phyloP scores from a whole-genome alignment of 1,140 invertebrate genomes.

The Zaprionus taronus region DNA sequence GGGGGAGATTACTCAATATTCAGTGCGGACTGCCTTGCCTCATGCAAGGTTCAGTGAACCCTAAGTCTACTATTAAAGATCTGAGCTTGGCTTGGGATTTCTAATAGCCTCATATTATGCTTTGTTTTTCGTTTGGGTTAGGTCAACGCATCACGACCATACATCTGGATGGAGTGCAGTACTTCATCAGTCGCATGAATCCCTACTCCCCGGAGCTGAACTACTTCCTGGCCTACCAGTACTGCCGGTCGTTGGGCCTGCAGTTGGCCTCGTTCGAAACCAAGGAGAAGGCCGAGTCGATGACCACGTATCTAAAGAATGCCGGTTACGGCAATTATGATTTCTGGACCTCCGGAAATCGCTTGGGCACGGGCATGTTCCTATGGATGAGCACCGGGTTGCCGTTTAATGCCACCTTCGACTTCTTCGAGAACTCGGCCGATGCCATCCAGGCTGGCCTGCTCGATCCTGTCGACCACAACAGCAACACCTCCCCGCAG shows the following conservation, averaged over 20 bases:
- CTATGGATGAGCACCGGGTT: conserved; percentile 95
- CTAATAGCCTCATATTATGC: conserved; percentile 4
- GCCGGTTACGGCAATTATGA: conserved; percentile 92
- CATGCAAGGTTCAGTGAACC: conserved; percentile 52
- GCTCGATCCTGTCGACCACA: conserved; percentile 86
- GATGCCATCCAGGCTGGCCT: conserved; percentile 86
- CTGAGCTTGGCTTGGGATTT: background rate
- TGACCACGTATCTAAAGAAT: conserved; percentile 92
- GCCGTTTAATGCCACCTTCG: conserved; percentile 94
- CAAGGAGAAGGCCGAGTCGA: conserved; percentile 93
- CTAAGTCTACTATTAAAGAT: background rate
- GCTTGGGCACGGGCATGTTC: conserved; percentile 93
- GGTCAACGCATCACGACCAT: conserved; percentile 94
- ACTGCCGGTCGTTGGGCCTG: conserved; percentile 93
- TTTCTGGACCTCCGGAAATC: conserved; percentile 95
- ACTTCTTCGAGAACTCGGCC: conserved; percentile 89
- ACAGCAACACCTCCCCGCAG: conserved; percentile 90
- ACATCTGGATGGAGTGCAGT: conserved; percentile 93
- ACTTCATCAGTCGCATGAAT: conserved; percentile 94
- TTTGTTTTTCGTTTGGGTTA: conserved; percentile 84
- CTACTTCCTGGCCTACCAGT: conserved; percentile 94
- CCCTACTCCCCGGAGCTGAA: conserved; percentile 94
- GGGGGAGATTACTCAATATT: conserved; percentile 51
- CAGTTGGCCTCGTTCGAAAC: conserved; percentile 94
- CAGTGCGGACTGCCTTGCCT: conserved; percentile 11